A percentile compares a stretch with the other conserved stretches of the same genome.
phyloP scores from a whole-genome alignment of 2,797 vertebrate species.

The Philypnodon macrostomus region DNA sequence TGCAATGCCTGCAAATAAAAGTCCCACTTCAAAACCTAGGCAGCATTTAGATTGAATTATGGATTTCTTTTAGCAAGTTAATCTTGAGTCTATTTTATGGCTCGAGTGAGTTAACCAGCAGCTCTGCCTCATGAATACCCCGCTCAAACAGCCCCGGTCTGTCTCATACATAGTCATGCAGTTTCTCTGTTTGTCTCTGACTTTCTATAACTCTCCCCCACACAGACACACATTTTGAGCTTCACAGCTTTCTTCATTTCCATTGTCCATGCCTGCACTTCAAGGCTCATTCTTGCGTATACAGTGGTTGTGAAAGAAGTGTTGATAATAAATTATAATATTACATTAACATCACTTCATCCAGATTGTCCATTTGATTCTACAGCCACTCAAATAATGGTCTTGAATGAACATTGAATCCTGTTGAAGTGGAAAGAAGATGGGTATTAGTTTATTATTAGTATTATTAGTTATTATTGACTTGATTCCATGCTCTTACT shows the following conservation, averaged over 20 bases:
- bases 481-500: no score
- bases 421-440: no score
- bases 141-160: conserved; percentile 10
- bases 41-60: conserved; percentile 17
- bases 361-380: no score
- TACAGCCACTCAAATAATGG: no score
- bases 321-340: no score
- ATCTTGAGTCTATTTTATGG: conserved; percentile 17
- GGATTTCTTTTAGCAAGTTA: conserved; percentile 30
- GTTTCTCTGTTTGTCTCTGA: conserved; percentile 15
- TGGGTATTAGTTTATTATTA: no score
- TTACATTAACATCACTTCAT: no score
- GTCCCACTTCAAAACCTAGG: conserved; percentile 8
- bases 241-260: conserved; percentile 54
- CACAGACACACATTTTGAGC: conserved; percentile 8
- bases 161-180: conserved; percentile 20
- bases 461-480: no score
- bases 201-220: conserved; percentile 8
- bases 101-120: conserved; percentile 8
- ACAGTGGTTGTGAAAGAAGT: neutral
- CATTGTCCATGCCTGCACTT: conserved; percentile 44
- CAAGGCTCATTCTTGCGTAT: conserved; percentile 19
- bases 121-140: conserved; percentile 12
- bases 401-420: no score
- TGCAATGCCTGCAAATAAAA: conserved; percentile 1